Conservation (phyloP, 2,888 invertebrate genomes). For the Meliscaeva auricollis region DNA sequence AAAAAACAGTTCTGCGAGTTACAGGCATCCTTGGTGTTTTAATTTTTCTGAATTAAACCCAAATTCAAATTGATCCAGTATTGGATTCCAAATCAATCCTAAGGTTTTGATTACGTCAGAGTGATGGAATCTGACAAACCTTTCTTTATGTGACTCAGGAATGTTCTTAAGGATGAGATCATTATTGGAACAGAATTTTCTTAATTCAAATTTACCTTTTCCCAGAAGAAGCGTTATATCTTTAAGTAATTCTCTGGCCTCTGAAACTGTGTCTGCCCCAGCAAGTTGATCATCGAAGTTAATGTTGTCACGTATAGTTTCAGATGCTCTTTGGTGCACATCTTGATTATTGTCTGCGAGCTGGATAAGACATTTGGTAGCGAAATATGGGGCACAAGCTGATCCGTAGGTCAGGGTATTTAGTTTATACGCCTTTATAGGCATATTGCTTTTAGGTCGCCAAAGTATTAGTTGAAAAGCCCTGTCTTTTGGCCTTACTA, state of each 20-base stretch:
- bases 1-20: slow-evolving; percentile 15
- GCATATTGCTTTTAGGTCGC: background rate
- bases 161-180: background rate
- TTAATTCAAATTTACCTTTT: background rate
- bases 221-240: background rate
- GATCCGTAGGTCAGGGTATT: slow-evolving; percentile 4
- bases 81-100: slow-evolving; percentile 36
- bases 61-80: slow-evolving; percentile 11
- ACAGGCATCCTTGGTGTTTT: background rate
- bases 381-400: background rate
- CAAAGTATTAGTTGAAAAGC: slow-evolving; percentile 6
- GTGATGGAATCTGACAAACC: background rate
- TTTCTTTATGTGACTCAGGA: background rate
- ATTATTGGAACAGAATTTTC: too few relatives aligned
- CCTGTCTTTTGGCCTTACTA: slow-evolving; percentile 5
- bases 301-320: background rate
- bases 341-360: background rate
- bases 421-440: background rate
- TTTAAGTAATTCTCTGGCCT: background rate
- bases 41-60: slow-evolving; percentile 16
- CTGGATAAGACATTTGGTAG: background rate
- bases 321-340: background rate
- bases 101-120: slow-evolving; percentile 28
- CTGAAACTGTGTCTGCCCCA: slow-evolving; percentile 1
- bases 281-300: background rate